phyloP scores from a whole-genome alignment of 2,113 vertebrate species.

The Gnathonemus echidnorhynchus region DNA sequence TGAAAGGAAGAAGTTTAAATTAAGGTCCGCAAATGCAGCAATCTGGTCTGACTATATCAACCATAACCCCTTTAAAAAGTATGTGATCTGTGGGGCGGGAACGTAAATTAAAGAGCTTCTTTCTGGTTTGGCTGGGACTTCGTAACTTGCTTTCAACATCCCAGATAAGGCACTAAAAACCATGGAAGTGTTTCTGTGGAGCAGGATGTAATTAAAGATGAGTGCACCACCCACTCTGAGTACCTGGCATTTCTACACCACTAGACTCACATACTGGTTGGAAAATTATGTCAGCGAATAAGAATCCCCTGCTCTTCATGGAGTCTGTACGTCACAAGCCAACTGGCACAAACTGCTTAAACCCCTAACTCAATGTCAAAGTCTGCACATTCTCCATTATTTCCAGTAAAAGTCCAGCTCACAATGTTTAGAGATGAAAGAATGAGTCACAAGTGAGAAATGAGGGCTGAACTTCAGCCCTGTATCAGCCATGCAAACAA shows the following conservation, averaged over 20 bases:
- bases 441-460: not conserved
- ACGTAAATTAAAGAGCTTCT: not conserved
- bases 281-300: not conserved
- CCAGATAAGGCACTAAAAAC: not conserved
- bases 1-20: not conserved
- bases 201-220: not conserved
- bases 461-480: not conserved
- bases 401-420: not conserved
- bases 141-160: slow-evolving; percentile 1
- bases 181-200: not conserved
- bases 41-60: not conserved
- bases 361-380: not conserved
- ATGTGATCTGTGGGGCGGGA: not conserved
- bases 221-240: not conserved
- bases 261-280: not conserved
- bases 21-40: not conserved
- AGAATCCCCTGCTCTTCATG: not conserved
- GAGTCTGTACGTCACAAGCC: not conserved
- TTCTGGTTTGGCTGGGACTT: not conserved
- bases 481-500: not conserved
- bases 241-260: not conserved
- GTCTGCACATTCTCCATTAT: not conserved
- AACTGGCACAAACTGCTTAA: not conserved
- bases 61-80: not conserved
- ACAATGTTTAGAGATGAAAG: not conserved